Conservation (phyloP, 2,888 invertebrate species). For the Mystacides longicornis region DNA sequence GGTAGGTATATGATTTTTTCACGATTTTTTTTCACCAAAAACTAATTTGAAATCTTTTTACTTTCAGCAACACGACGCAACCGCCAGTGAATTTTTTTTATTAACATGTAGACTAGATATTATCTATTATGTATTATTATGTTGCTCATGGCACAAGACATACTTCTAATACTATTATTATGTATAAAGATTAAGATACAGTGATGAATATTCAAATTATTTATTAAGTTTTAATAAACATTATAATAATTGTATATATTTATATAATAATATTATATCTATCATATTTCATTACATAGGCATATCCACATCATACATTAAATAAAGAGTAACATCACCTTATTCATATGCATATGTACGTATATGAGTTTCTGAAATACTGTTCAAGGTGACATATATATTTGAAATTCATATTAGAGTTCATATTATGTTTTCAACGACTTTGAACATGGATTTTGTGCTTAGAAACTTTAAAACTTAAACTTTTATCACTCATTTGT, state of each 20-base stretch:
- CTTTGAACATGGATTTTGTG: too few relatives aligned
- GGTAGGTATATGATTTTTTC: too few relatives aligned
- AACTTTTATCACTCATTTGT: too few relatives aligned
- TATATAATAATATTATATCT: conserved; percentile 6
- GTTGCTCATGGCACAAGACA: background rate
- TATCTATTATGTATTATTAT: conserved; percentile 2
- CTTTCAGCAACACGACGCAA: conserved; percentile 37
- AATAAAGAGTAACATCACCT: too few relatives aligned
- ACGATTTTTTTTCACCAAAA: conserved; percentile 11
- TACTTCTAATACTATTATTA: background rate
- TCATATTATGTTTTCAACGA: too few relatives aligned
- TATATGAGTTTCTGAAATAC: too few relatives aligned
- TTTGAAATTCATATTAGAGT: too few relatives aligned
- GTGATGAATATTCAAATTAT: conserved; percentile 7
- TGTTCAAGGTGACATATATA: too few relatives aligned
- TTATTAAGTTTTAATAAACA: background rate
- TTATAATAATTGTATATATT: background rate
- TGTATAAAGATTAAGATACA: background rate
- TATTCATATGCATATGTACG: too few relatives aligned
- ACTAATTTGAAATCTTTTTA: conserved; percentile 25
- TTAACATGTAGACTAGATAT: conserved; percentile 4
- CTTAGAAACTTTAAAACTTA: too few relatives aligned
- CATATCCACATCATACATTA: background rate
- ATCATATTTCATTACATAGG: conserved; percentile 6
- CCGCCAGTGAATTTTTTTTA: conserved; percentile 32